These are phyloP conservation scores for Platyscapa corneri DNA, from an alignment of 1,140 invertebrate genomes.

Conservation along the genomic window DNA sequence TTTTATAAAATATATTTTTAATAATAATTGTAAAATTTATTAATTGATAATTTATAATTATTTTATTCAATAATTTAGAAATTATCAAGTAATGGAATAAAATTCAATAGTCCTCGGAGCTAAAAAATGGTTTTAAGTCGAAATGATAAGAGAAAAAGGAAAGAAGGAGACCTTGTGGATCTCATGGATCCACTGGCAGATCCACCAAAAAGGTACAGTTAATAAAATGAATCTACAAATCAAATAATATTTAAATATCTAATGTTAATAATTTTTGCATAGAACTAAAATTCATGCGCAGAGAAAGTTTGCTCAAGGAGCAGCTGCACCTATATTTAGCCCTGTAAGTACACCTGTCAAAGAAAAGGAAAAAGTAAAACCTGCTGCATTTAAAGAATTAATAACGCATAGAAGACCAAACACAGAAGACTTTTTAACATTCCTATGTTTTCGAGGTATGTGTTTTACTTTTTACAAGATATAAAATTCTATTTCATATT, in stretches of 20 bases:
- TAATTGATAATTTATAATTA: not conserved
- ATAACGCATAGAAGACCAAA: conserved; percentile 84
- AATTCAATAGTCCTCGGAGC: conserved; percentile 9
- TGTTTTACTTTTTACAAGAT: conserved; percentile 37
- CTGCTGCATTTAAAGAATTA: conserved; percentile 75
- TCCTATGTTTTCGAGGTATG: conserved; percentile 88
- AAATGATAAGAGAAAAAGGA: conserved; percentile 73
- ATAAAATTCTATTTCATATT: not conserved
- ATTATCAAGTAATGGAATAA: conserved; percentile 40
- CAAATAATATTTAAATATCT: not conserved
- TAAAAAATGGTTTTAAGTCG: conserved; percentile 71
- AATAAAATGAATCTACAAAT: not conserved
- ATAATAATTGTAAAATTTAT: not conserved
- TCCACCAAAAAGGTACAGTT: conserved; percentile 74
- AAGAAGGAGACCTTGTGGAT: conserved; percentile 72
- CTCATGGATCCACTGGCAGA: conserved; percentile 72
- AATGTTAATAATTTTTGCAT: not conserved
- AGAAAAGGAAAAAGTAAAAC: conserved; percentile 75
- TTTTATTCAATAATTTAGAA: not conserved
- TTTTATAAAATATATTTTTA: not conserved
- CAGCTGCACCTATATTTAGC: conserved; percentile 67
- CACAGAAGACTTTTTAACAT: conserved; percentile 93
- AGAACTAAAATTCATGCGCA: conserved; percentile 90
- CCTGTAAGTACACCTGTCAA: conserved; percentile 76
- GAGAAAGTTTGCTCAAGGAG: conserved; percentile 92